phyloP scores from a whole-genome alignment of 2,113 vertebrate genomes.

The Lophochroa leadbeateri region DNA sequence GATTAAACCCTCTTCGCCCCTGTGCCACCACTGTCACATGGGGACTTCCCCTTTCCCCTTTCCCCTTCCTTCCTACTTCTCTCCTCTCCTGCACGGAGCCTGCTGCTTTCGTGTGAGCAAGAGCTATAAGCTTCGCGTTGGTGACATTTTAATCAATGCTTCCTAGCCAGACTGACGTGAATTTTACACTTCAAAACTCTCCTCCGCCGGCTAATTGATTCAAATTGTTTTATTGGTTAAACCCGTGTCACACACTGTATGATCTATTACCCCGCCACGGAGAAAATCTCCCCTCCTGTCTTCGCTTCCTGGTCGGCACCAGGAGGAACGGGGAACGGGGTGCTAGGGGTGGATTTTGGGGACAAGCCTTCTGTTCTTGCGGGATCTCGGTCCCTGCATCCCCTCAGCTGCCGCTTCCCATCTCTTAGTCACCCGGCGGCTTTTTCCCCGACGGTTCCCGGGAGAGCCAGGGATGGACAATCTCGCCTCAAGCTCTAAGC shows the following conservation, averaged over 20 bases:
- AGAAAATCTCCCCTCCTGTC: no score
- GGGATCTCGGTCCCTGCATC: no score
- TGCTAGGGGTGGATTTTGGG: no score
- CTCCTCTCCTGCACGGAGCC: not conserved
- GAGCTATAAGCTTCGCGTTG: not conserved
- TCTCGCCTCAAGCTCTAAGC: not conserved
- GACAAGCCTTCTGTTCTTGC: no score
- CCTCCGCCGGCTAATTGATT: slow-evolving; percentile 79
- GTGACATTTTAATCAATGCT: slow-evolving; percentile 77
- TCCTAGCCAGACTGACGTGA: slow-evolving; percentile 72
- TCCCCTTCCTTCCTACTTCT: not conserved
- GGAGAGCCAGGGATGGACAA: not conserved
- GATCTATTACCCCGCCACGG: no score
- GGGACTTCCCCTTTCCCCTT: not conserved
- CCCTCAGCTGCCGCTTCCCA: no score
- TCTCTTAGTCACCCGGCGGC: no score
- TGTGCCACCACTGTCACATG: not conserved
- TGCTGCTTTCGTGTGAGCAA: slow-evolving; percentile 23
- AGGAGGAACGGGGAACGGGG: no score
- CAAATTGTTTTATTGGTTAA: slow-evolving; percentile 82
- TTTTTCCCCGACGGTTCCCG: not conserved
- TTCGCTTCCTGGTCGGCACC: no score
- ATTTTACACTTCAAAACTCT: slow-evolving; percentile 77
- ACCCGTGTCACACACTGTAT: not conserved
- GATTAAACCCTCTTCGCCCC: not conserved